Base-by-base conservation (phyloP, 2,888 invertebrate species). In the Drosophila kanekoi region DNA sequence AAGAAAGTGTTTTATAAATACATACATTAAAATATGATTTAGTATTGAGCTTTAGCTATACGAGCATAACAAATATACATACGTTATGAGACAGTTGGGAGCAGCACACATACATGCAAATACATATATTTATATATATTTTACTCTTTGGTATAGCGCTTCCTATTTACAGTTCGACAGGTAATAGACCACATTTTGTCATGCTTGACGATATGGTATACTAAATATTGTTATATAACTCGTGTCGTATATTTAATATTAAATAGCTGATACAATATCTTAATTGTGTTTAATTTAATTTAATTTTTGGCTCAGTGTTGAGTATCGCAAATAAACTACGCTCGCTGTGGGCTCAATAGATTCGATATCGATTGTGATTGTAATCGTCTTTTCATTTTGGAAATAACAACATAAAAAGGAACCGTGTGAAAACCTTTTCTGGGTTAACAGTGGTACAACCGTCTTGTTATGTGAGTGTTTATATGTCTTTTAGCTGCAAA, bases 271-370 rank as follows among this genome's bases (percentile, higher is more conserved):
- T 47, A 66, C 48, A 59, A 53, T 69, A 69, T 71, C 51, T 77
- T 60, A 60, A 43, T 49, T 72, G 18, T 65, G 18, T 62, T 13
- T 28, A 28, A 2, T 62, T 71, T 67, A 67, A 72, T 63, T 69
- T 88, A 77, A 70, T 88, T 86, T 88, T 84, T 84, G 83, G 83
- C 83, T 84, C 89, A 79, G 87, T 80, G 80, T 79, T 84, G 83
- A 84, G 83, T 84, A 88, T 78, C 82, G 82, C 79, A 80, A 74
- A 71, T 77, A 69, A 82, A 75, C 77, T 82, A 72, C 73, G 73
- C 85, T 78, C 72, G 76, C 81, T 71, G 59, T 79, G 79, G 77
- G 77, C 75, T 81, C 76, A 72, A 69, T 80, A 86, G 89, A 84
- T 84, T 84, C 83, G 89, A 84, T 83, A 79, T 79, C 76, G 65